Conservation (phyloP, 2,888 invertebrate species). For the Operophtera brumata region DNA sequence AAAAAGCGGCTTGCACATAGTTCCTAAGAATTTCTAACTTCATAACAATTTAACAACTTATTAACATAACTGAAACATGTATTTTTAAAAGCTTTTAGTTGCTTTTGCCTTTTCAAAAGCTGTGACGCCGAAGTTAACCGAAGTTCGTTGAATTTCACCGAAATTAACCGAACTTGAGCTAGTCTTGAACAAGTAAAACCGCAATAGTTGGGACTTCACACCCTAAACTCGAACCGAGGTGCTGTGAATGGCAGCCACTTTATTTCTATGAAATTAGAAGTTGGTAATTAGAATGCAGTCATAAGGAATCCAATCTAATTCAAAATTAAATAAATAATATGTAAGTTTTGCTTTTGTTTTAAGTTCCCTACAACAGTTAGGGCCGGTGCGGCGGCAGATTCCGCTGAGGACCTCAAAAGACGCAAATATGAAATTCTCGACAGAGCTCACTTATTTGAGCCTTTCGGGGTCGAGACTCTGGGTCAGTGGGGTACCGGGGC, state of each 20-base stretch:
- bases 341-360: too few relatives aligned
- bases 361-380: too few relatives aligned
- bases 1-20: not conserved
- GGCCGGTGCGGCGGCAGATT: too few relatives aligned
- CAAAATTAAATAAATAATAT: too few relatives aligned
- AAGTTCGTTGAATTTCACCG: conserved; percentile 44
- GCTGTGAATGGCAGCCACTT: conserved; percentile 36
- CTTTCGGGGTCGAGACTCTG: too few relatives aligned
- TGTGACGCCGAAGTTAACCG: conserved; percentile 38
- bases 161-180: conserved; percentile 35
- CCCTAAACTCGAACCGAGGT: conserved; percentile 28
- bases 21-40: not conserved
- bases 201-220: conserved; percentile 41
- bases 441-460: too few relatives aligned
- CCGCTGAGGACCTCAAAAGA: too few relatives aligned
- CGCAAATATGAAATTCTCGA: too few relatives aligned
- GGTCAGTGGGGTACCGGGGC: too few relatives aligned
- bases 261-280: conserved; percentile 23
- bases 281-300: too few relatives aligned
- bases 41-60: not conserved
- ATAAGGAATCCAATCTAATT: too few relatives aligned
- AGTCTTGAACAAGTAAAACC: conserved; percentile 46
- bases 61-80: conserved; percentile 28
- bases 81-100: conserved; percentile 30
- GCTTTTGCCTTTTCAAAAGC: conserved; percentile 25